Conservation (phyloP, 37 sponge, comb jelly and placozoan genomes). For the Geodia barretti region DNA sequence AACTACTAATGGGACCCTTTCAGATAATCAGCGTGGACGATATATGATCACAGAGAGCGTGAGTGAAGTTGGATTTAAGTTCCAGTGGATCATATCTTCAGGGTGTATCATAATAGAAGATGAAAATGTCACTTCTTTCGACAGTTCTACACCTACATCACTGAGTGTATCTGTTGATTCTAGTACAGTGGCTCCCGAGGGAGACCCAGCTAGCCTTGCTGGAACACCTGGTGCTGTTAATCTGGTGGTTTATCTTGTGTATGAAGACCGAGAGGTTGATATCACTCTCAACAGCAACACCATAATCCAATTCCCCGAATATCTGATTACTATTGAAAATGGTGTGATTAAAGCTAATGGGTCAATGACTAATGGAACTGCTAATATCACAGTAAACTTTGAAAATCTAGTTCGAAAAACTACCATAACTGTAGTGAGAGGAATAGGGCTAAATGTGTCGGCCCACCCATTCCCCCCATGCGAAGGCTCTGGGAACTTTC, state of each 20-base stretch:
- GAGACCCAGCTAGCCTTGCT: not conserved
- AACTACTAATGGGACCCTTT: not conserved
- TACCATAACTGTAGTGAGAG: not conserved
- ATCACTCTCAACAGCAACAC: not conserved
- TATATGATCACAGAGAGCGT: not conserved
- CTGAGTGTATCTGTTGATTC: not conserved
- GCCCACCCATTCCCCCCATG: slow-evolving; percentile 11
- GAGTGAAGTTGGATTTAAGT: not conserved
- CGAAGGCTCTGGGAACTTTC: not conserved
- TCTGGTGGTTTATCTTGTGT: not conserved
- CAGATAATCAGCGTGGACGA: not conserved
- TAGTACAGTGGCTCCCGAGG: not conserved
- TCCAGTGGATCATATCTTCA: not conserved
- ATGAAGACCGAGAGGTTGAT: not conserved
- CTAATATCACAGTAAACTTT: not conserved
- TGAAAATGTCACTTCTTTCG: not conserved
- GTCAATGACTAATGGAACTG: not conserved
- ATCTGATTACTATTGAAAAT: not conserved
- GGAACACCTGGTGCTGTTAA: not conserved
- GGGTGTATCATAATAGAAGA: not conserved
- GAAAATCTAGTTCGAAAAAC: not conserved
- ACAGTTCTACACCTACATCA: not conserved
- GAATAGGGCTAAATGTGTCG: not conserved
- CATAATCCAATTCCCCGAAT: not conserved
- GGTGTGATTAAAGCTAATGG: not conserved